phyloP scores from a whole-genome alignment of 2,888 invertebrate species.

The Gryllus longicercus region DNA sequence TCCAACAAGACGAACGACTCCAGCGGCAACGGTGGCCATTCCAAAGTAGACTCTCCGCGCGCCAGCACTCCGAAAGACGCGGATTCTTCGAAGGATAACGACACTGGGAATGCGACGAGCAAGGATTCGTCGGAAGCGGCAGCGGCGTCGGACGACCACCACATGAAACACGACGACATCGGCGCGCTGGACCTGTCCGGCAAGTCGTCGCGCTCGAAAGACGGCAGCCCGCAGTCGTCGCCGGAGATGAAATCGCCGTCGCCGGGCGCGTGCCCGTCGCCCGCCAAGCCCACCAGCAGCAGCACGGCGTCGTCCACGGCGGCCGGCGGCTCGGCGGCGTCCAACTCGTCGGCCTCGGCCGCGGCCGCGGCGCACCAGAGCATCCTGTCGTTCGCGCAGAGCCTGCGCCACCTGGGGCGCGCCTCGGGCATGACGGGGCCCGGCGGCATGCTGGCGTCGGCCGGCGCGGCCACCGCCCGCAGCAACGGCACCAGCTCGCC shows the following conservation, averaged over 20 bases:
- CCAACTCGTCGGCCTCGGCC: neutral
- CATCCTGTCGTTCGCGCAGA: conserved; percentile 39
- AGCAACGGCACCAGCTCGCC: conserved; percentile 34
- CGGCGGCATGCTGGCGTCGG: neutral
- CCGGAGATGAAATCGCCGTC: conserved; percentile 23
- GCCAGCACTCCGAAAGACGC: neutral
- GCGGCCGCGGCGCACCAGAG: conserved; percentile 32
- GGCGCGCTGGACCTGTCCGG: conserved; percentile 56
- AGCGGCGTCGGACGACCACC: conserved; percentile 22
- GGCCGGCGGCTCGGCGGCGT: conserved; percentile 23
- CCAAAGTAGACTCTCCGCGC: neutral
- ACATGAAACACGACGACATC: conserved; percentile 49
- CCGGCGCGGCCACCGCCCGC: conserved; percentile 3
- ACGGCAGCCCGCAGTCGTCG: conserved; percentile 24
- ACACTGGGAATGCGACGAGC: neutral
- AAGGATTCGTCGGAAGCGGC: too few relatives aligned
- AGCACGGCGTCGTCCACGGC: conserved; percentile 42
- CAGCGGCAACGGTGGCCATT: neutral
- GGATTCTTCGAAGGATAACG: neutral
- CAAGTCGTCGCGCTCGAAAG: conserved; percentile 42
- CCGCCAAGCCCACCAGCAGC: conserved; percentile 54
- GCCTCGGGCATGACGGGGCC: neutral
- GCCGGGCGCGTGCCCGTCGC: conserved; percentile 24
- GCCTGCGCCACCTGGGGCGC: conserved; percentile 38
- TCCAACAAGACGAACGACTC: conserved; percentile 30